Evolutionary conservation across 2,888 invertebrate genomes (phyloP).

Genomic region (Tribolium freemani): DNA sequence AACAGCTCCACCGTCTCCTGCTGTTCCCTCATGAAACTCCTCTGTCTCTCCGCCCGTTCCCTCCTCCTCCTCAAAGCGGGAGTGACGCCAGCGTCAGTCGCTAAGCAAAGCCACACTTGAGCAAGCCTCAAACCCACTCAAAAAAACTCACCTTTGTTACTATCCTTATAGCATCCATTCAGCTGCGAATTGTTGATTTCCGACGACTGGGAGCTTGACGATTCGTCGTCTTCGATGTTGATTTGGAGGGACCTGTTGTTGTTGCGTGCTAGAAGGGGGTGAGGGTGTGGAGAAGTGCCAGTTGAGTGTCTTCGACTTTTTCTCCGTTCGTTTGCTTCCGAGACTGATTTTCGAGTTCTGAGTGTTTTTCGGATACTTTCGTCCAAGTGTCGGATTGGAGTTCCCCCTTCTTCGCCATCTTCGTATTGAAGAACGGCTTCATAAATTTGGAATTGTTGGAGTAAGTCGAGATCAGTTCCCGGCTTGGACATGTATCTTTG

Average conservation of each 20-base stretch:
- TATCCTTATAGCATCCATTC: constrained; percentile 73
- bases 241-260: constrained; percentile 54
- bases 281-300: constrained; percentile 72
- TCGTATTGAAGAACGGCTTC: constrained; percentile 93
- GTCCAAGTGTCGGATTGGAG: constrained; percentile 77
- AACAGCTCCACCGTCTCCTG: constrained; percentile 76
- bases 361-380: constrained; percentile 81
- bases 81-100: constrained; percentile 80
- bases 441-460: constrained; percentile 95
- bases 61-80: constrained; percentile 84
- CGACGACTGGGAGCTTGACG: constrained; percentile 75
- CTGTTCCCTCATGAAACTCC: constrained; percentile 87
- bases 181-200: constrained; percentile 70
- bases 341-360: constrained; percentile 76
- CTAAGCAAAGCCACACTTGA: constrained; percentile 61
- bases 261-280: constrained; percentile 48
- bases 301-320: constrained; percentile 85
- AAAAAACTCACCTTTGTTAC: constrained; percentile 68
- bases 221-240: constrained; percentile 69
- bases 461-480: constrained; percentile 92
- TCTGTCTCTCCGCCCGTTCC: constrained; percentile 87
- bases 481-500: constrained; percentile 92
- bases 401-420: constrained; percentile 81
- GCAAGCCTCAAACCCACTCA: constrained; percentile 7
- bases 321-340: constrained; percentile 78